Conservation (phyloP, 1,140 invertebrate genomes). For the Colletes gigas region DNA sequence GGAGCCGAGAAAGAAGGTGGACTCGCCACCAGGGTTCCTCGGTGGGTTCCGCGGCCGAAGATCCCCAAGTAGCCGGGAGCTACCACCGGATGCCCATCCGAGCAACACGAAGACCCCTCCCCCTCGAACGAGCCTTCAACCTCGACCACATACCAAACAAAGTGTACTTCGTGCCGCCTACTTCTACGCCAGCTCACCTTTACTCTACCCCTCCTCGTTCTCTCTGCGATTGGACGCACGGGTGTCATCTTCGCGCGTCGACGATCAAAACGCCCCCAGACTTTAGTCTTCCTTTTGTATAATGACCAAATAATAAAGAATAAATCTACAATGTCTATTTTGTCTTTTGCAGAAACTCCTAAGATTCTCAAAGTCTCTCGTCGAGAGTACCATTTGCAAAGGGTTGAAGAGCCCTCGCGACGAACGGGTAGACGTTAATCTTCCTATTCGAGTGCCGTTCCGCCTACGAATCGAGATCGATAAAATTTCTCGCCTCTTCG, state of each 20-base stretch:
- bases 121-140: conserved; percentile 26
- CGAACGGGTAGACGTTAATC: too few species aligned
- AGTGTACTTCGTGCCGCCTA: conserved; percentile 25
- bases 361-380: too few species aligned
- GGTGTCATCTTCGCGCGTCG: conserved; percentile 18
- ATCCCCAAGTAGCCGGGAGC: conserved; percentile 52
- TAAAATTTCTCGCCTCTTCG: conserved; percentile 6
- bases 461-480: background rate
- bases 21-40: conserved; percentile 31
- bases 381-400: too few species aligned
- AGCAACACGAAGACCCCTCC: conserved; percentile 31
- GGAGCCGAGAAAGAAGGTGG: conserved; percentile 29
- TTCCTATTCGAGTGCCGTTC: conserved; percentile 24
- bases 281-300: too few species aligned
- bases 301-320: too few species aligned
- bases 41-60: background rate
- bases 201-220: background rate
- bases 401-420: too few species aligned
- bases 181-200: background rate
- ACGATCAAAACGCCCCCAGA: too few species aligned
- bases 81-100: conserved; percentile 30
- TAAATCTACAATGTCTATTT: too few species aligned
- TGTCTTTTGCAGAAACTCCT: too few species aligned
- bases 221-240: conserved; percentile 21
- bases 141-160: conserved; percentile 52